These are phyloP conservation scores for Himalopsyche tibetana DNA, from an alignment of 2,888 invertebrate genomes.

Conservation along the genomic window DNA sequence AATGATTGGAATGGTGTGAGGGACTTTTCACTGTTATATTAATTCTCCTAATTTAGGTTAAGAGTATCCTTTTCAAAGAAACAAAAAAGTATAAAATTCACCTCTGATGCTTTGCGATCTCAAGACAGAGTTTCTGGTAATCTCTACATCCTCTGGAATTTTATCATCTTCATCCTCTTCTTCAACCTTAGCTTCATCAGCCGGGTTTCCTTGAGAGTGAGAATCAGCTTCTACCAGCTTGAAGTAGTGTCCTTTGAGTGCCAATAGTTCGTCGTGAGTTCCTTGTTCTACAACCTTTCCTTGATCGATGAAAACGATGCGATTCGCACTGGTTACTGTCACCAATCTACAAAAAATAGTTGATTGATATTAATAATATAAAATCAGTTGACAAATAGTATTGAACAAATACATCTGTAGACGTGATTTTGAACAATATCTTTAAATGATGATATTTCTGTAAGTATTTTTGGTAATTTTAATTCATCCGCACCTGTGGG, in stretches of 20 bases:
- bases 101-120: slow-evolving; percentile 62
- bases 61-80: no score
- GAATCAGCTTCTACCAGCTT: slow-evolving; percentile 80
- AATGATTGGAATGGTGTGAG: no score
- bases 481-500: slow-evolving; percentile 75
- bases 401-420: no score
- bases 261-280: slow-evolving; percentile 82
- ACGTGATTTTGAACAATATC: no score
- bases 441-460: no score
- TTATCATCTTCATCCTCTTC: slow-evolving; percentile 67
- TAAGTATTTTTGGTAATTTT: no score
- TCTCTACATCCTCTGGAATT: slow-evolving; percentile 66
- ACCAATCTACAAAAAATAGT: slow-evolving; percentile 73
- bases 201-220: slow-evolving; percentile 60
- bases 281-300: slow-evolving; percentile 85
- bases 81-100: slow-evolving; percentile 4
- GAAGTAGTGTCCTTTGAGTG: slow-evolving; percentile 80
- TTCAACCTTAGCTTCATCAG: slow-evolving; percentile 67
- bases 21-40: no score
- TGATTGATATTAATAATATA: slow-evolving; percentile 21
- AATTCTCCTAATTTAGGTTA: no score
- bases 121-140: slow-evolving; percentile 46
- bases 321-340: slow-evolving; percentile 82
- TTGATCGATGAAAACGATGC: slow-evolving; percentile 83
- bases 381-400: no score